Evolutionary conservation across 2,888 invertebrate species (phyloP).

Genomic region (Agrochola lota): DNA sequence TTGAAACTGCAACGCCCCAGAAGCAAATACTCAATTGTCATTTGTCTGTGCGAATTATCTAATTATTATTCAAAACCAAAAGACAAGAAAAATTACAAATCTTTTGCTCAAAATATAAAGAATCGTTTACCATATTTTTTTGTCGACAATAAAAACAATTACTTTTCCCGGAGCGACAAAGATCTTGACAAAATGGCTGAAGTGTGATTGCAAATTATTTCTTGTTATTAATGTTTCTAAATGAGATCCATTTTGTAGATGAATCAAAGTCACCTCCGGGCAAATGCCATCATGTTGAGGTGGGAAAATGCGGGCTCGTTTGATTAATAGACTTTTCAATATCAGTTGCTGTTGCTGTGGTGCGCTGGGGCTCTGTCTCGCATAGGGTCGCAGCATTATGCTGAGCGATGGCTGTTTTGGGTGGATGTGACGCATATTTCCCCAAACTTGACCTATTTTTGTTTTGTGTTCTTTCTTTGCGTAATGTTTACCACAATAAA

Average conservation of each 20-base stretch:
- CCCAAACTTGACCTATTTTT: too few relatives aligned
- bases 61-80: not conserved
- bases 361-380: too few relatives aligned
- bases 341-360: not conserved
- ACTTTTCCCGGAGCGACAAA: constrained; percentile 41
- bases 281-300: constrained; percentile 38
- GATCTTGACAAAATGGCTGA: constrained; percentile 49
- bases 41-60: not conserved
- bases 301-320: not conserved
- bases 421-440: too few relatives aligned
- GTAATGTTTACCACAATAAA: too few relatives aligned
- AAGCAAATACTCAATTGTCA: not conserved
- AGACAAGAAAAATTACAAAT: not conserved
- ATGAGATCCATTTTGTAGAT: constrained; percentile 32
- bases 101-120: constrained; percentile 17
- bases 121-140: constrained; percentile 40
- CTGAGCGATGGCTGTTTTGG: too few relatives aligned
- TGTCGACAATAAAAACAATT: constrained; percentile 32
- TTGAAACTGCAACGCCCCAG: not conserved
- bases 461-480: too few relatives aligned
- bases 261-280: constrained; percentile 28
- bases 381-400: too few relatives aligned
- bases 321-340: not conserved
- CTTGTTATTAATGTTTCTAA: constrained; percentile 45
- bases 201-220: constrained; percentile 58